Conservation (phyloP, 2,113 vertebrate genomes). For the Paratilapia polleni region DNA sequence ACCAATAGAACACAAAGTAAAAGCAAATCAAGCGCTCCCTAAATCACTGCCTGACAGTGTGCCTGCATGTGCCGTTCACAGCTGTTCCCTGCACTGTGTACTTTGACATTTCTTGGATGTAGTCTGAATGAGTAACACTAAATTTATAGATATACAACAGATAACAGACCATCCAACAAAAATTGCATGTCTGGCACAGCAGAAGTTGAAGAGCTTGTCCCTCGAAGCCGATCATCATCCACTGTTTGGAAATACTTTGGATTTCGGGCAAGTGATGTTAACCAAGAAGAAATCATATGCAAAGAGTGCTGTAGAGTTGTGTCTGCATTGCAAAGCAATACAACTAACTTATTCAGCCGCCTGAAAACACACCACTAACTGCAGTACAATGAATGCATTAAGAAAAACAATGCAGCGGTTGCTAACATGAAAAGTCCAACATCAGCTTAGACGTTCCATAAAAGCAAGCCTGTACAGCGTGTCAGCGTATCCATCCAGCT, state of each 20-base stretch:
- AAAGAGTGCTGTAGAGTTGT: neutral
- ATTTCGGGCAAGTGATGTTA: neutral
- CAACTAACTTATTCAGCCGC: neutral
- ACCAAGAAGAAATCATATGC: neutral
- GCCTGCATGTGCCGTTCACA: neutral
- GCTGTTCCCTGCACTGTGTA: too few relatives aligned
- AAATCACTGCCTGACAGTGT: too few relatives aligned
- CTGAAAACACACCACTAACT: neutral
- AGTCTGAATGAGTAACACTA: neutral
- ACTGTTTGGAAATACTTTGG: neutral
- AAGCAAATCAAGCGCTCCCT: too few relatives aligned
- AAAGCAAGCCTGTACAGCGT: neutral
- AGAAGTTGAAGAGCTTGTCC: neutral
- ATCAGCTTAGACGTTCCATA: neutral
- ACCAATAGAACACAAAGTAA: too few relatives aligned
- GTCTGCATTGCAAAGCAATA: neutral
- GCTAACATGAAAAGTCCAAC: neutral
- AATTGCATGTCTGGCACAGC: neutral
- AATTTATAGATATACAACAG: neutral
- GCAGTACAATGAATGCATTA: neutral
- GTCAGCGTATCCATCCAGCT: neutral
- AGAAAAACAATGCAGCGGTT: neutral
- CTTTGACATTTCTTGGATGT: neutral
- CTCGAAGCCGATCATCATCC: accelerated
- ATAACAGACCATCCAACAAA: neutral